Percentiles rank a stretch among this genome's conserved stretches.
Conservation (phyloP, 1,140 invertebrate species). For the Megathymus violae region DNA sequence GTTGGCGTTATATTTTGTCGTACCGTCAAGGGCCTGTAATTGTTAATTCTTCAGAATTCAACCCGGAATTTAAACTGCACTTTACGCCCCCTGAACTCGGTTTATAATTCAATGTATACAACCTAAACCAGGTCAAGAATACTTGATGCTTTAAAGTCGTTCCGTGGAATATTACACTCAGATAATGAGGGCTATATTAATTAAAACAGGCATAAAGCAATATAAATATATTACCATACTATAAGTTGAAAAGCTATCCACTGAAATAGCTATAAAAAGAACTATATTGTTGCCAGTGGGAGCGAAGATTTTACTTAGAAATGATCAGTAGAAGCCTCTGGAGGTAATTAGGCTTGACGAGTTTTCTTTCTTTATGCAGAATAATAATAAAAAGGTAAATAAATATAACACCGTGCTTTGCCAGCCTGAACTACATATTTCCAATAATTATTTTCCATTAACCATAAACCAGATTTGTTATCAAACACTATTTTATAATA, state of each 20-base stretch:
- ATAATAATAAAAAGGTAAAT: no score
- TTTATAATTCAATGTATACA: conserved; percentile 20
- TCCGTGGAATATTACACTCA: conserved; percentile 14
- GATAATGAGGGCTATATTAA: conserved; percentile 39
- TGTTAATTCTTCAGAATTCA: conserved; percentile 26
- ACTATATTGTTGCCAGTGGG: neutral
- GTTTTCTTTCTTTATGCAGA: neutral
- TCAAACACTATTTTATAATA: no score
- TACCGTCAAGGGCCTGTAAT: conserved; percentile 21
- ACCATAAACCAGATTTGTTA: no score
- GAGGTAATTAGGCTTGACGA: no score
- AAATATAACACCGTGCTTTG: no score
- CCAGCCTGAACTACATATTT: no score
- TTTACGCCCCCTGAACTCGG: conserved; percentile 21
- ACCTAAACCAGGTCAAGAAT: conserved; percentile 34
- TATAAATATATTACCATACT: neutral
- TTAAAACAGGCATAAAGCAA: conserved; percentile 24
- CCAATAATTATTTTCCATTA: no score
- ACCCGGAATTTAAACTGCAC: conserved; percentile 21
- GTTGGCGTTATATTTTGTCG: conserved; percentile 17
- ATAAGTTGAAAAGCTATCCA: neutral
- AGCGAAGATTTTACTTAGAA: neutral
- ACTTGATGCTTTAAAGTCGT: conserved; percentile 31
- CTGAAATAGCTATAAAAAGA: neutral
- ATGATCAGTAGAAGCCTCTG: neutral